Evolutionary conservation across 2,797 vertebrate genomes (phyloP).

Genomic region (Oreochromis mossambicus): DNA sequence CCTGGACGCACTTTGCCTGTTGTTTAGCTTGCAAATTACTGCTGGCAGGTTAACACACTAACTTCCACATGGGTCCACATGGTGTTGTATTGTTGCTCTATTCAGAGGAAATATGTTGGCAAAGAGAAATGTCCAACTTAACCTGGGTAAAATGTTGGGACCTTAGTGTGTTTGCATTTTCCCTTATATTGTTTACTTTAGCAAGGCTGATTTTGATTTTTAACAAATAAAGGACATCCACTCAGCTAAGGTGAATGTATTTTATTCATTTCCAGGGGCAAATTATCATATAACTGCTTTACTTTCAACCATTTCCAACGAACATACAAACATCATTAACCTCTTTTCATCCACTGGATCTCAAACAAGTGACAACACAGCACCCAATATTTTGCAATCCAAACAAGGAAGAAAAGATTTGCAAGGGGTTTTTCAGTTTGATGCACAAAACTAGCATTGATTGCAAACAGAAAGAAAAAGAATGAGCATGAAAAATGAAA

Average conservation of each 20-base stretch:
- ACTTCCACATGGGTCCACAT: not conserved
- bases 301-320: not conserved
- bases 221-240: not conserved
- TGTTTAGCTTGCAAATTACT: constrained; percentile 34
- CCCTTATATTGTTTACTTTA: not conserved
- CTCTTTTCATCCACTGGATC: not conserved
- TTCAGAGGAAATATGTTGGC: not conserved
- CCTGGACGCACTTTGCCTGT: not conserved
- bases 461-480: not conserved
- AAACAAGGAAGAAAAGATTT: not conserved
- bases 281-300: not conserved
- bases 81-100: not conserved
- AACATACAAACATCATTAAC: not conserved
- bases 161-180: not conserved
- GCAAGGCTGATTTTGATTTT: not conserved
- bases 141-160: not conserved
- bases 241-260: not conserved
- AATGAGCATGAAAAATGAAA: not conserved
- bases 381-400: not conserved
- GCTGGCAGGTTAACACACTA: not conserved
- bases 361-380: not conserved
- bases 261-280: not conserved
- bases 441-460: not conserved
- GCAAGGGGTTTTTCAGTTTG: not conserved
- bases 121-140: not conserved